These are phyloP conservation scores for Muscidifurax raptorellus DNA, from an alignment of 1,140 invertebrate genomes.

Conservation along the genomic window DNA sequence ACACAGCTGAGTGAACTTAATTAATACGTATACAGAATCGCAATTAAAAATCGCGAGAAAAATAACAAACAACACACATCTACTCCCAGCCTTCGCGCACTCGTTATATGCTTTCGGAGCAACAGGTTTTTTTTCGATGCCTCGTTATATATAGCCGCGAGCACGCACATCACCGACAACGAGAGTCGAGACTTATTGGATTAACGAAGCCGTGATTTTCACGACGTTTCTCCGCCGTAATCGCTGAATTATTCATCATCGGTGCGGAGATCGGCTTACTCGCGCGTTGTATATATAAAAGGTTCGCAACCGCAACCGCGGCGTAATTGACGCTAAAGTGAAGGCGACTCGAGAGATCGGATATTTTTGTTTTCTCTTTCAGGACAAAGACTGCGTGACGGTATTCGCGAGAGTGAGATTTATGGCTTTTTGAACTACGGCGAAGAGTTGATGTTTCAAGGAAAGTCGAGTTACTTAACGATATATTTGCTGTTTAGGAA, in stretches of 20 bases:
- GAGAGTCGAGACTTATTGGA: too few species aligned
- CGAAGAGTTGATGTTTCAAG: not conserved
- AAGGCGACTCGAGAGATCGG: not conserved
- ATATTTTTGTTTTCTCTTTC: not conserved
- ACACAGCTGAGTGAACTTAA: too few species aligned
- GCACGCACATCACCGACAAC: too few species aligned
- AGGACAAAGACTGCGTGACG: not conserved
- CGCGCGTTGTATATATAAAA: not conserved
- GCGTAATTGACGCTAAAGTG: conserved; percentile 14
- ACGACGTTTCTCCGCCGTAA: not conserved
- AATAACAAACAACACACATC: too few species aligned
- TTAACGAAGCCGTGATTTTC: not conserved
- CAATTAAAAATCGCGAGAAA: too few species aligned
- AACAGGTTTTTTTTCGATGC: not conserved
- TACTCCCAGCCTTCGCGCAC: too few species aligned
- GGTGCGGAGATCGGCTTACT: not conserved
- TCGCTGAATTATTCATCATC: too few species aligned
- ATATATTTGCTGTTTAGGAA: too few species aligned
- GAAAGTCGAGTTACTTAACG: too few species aligned
- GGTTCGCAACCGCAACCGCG: not conserved
- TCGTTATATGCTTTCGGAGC: too few species aligned
- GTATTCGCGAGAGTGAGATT: not conserved
- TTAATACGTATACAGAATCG: too few species aligned
- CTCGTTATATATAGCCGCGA: too few species aligned
- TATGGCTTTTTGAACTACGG: not conserved